Conservation (phyloP, 2,888 invertebrate genomes). For the Dilophus febrilis region DNA sequence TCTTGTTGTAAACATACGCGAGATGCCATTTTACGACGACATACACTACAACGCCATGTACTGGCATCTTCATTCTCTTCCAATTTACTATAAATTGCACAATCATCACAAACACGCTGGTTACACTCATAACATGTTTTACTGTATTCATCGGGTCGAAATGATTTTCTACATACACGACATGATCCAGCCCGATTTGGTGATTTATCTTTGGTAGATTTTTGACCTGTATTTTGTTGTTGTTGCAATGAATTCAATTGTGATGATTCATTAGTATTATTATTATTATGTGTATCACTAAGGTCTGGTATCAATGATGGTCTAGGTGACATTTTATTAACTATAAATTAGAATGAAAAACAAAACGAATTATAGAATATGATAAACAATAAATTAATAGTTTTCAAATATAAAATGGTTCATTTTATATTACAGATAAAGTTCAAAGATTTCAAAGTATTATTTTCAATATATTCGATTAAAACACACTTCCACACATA, state of each 20-base stretch:
- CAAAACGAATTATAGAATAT: too few relatives aligned
- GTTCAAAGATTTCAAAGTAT: too few relatives aligned
- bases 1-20: conserved; percentile 61
- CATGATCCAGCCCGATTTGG: conserved; percentile 62
- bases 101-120: conserved; percentile 82
- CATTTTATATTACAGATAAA: too few relatives aligned
- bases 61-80: conserved; percentile 66
- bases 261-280: conserved; percentile 30
- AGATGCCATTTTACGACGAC: conserved; percentile 65
- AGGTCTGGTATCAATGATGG: conserved; percentile 38
- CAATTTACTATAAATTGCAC: conserved; percentile 77
- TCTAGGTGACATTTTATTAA: conserved; percentile 46
- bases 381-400: too few relatives aligned
- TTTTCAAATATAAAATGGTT: too few relatives aligned
- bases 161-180: conserved; percentile 71
- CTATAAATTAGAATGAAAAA: too few relatives aligned
- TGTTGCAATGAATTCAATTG: conserved; percentile 29
- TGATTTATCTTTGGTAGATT: conserved; percentile 50
- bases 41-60: conserved; percentile 80
- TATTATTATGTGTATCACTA: conserved; percentile 27
- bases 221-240: conserved; percentile 13
- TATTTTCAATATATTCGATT: too few relatives aligned
- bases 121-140: conserved; percentile 80
- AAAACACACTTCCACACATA: too few relatives aligned
- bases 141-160: conserved; percentile 76